Evolutionary conservation across 1,140 invertebrate genomes (phyloP).

Genomic region (Zaprionus inermis): DNA sequence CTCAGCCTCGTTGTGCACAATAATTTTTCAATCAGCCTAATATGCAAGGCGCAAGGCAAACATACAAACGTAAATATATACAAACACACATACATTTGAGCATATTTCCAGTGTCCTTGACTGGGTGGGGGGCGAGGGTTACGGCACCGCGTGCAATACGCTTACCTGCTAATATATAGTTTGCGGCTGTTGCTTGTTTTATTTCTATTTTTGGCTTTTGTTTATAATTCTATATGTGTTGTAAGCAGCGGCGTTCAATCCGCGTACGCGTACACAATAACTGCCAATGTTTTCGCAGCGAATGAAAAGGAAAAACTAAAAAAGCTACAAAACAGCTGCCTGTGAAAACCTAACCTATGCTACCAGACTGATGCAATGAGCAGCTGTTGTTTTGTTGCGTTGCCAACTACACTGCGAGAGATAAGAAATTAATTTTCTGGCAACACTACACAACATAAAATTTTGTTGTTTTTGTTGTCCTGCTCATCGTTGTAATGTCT

Average conservation of each 20-base stretch:
- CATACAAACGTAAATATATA: conserved; percentile 26
- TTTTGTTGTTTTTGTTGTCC: conserved; percentile 60
- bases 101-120: conserved; percentile 55
- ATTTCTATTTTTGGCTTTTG: conserved; percentile 73
- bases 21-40: conserved; percentile 35
- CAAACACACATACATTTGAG: conserved; percentile 14
- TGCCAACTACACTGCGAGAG: conserved; percentile 29
- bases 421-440: conserved; percentile 22
- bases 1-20: conserved; percentile 9
- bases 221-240: conserved; percentile 52
- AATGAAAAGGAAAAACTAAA: conserved; percentile 70
- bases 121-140: not conserved
- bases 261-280: conserved; percentile 21
- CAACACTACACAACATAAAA: conserved; percentile 20
- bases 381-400: conserved; percentile 38
- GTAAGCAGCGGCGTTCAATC: conserved; percentile 10
- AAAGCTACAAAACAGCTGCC: conserved; percentile 55
- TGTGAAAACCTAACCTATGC: conserved; percentile 7
- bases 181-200: conserved; percentile 43
- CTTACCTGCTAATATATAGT: conserved; percentile 67
- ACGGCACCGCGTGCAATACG: conserved; percentile 38
- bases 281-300: conserved; percentile 50
- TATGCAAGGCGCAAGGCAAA: conserved; percentile 49
- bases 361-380: conserved; percentile 12
- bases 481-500: not conserved